These are phyloP conservation scores for Ammodytes dubius DNA, from an alignment of 2,113 vertebrate genomes.

Conservation along the genomic window DNA sequence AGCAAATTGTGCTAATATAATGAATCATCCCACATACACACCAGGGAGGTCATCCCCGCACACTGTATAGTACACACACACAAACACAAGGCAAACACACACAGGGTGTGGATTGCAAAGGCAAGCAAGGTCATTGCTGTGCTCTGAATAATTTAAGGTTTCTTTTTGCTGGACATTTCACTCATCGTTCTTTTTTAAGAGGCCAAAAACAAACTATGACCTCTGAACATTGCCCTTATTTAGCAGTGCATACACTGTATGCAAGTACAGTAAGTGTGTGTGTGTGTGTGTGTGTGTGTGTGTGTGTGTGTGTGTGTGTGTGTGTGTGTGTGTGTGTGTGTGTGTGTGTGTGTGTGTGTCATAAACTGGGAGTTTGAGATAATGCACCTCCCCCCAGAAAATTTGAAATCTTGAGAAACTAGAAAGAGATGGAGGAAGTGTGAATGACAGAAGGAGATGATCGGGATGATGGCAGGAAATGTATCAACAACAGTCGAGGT, in stretches of 20 bases:
- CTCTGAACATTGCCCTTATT: slow-evolving; percentile 43
- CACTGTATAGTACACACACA: slow-evolving; percentile 11
- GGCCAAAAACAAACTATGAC: slow-evolving; percentile 52
- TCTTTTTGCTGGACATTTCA: slow-evolving; percentile 56
- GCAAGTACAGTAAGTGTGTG: background rate
- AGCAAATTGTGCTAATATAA: slow-evolving; percentile 65
- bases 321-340: background rate
- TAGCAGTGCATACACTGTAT: slow-evolving; percentile 4
- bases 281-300: background rate
- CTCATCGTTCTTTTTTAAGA: slow-evolving; percentile 30
- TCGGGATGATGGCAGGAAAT: slow-evolving; percentile 8
- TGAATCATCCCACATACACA: slow-evolving; percentile 60
- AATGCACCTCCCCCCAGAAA: slow-evolving; percentile 31
- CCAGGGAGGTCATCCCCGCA: slow-evolving; percentile 44
- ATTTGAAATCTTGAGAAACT: slow-evolving; percentile 1
- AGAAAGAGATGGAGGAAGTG: slow-evolving; percentile 6
- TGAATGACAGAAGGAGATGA: background rate
- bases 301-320: slow-evolving; percentile 5
- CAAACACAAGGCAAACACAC: slow-evolving; percentile 30
- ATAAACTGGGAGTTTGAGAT: slow-evolving; percentile 28
- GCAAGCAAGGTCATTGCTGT: slow-evolving; percentile 74
- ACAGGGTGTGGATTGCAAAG: slow-evolving; percentile 68
- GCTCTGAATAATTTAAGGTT: slow-evolving; percentile 71
- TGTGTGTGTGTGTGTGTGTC: background rate
- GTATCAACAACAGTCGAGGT: background rate